A percentile compares a stretch with the other conserved stretches of the same genome.
phyloP scores from a whole-genome alignment of 2,797 vertebrate genomes.

The Poeciliopsis infans region DNA sequence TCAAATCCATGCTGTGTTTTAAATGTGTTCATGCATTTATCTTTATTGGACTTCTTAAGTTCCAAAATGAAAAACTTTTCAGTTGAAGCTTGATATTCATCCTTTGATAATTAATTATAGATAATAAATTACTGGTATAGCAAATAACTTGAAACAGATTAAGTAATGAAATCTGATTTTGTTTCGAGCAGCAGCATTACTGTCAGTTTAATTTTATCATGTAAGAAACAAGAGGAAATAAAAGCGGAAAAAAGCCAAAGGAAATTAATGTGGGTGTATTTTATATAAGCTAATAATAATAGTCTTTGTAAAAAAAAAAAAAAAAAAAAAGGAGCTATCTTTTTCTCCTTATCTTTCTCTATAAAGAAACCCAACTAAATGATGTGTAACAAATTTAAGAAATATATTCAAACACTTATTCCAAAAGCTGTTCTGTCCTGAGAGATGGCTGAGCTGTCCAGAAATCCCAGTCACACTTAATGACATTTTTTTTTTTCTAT shows the following conservation, averaged over 20 bases:
- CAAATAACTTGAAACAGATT: conserved; percentile 13
- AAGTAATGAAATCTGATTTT: conserved; percentile 2
- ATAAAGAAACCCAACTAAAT: conserved; percentile 39
- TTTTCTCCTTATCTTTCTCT: conserved; percentile 36
- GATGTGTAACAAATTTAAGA: conserved; percentile 41
- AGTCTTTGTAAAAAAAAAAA: neutral
- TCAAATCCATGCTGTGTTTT: neutral
- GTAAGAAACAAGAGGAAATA: conserved; percentile 2
- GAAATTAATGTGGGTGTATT: neutral
- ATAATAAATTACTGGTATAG: neutral
- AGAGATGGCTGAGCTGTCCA: conserved; percentile 38
- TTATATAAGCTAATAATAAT: neutral
- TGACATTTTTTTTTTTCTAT: conserved; percentile 58
- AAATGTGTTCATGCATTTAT: neutral
- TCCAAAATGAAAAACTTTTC: neutral
- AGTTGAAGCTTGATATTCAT: neutral
- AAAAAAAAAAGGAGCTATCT: conserved; percentile 16
- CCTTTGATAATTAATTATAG: neutral
- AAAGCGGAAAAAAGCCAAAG: neutral
- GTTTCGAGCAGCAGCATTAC: neutral
- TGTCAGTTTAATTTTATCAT: neutral
- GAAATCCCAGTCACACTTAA: conserved; percentile 50
- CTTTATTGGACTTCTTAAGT: neutral
- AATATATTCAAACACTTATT: conserved; percentile 48
- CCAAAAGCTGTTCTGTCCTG: conserved; percentile 31